Evolutionary conservation across 1,140 invertebrate genomes (phyloP), one percentile per base, ranked within the genome.

Genomic region (Lethrus apterus): DNA sequence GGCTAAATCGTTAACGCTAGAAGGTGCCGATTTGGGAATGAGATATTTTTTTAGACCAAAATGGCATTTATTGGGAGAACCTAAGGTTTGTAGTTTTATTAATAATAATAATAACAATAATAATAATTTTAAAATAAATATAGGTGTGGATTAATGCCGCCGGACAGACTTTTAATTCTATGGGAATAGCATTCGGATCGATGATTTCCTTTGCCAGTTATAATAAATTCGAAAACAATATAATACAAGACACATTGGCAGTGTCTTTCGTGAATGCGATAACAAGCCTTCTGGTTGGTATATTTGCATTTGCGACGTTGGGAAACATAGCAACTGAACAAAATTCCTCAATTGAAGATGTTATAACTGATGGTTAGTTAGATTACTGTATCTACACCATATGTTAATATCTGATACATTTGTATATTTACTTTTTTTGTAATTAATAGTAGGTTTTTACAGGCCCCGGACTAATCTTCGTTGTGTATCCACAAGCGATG

Each of bases 161-260:
- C 4, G 87, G 86, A 4, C 91, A 95, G 70, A 91, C 90, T 52
- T 93, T 95, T 66, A 93, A 93, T 70, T 93, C 91, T 0, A 81
- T 94, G 47, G 88, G 89, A 42, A 87, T 93, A 21, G 87, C 88
- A 0, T 90, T 92, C 58, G 92, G 92, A 13, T 90, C 89, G 3
- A 87, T 94, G 74, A 92, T 95, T 59, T 90, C 89, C 58, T 93
- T 93, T 64, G 86, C 89, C n/a, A 93, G 89, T 60, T 95, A 94
- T 70, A 95, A 94, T 68, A 83, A 84, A 63, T 91, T 92, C 63
- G 83, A 88, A 59, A 94, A 94, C 62, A 89, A 89, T 56, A 85
- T 93, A 48, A 70, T 93, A 14, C 79, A 87, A 42, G 89, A 93
- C 58, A 89, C 88, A 0, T 57, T 92, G 13, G 79, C 87, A 0